These are phyloP conservation scores for Probosciger aterrimus DNA, from an alignment of 2,113 vertebrate genomes.

Conservation along the genomic window DNA sequence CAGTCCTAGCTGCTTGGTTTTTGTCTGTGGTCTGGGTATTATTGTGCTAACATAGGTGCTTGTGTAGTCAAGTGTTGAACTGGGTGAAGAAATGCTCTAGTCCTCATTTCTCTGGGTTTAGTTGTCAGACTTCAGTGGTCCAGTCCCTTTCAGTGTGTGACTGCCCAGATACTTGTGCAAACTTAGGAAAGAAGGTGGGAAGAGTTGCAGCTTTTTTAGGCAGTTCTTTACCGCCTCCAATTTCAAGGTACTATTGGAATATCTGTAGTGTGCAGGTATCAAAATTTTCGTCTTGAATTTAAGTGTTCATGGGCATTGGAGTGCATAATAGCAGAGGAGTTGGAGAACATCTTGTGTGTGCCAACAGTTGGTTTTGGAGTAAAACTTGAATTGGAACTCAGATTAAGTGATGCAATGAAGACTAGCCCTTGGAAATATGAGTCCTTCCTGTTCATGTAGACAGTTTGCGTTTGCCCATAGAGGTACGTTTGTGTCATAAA, in stretches of 20 bases:
- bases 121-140: not conserved
- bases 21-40: not conserved
- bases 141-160: not conserved
- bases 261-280: not conserved
- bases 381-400: not conserved
- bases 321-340: not conserved
- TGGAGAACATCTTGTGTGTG: not conserved
- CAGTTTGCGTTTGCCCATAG: not conserved
- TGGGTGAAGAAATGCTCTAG: not conserved
- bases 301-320: not conserved
- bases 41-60: not conserved
- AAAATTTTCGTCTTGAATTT: not conserved
- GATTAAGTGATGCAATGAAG: not conserved
- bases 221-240: not conserved
- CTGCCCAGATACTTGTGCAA: not conserved
- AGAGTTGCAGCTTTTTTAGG: not conserved
- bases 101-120: not conserved
- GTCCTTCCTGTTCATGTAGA: not conserved
- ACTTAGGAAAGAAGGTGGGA: not conserved
- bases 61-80: not conserved
- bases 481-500: not conserved
- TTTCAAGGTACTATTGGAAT: not conserved
- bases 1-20: not conserved
- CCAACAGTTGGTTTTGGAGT: not conserved
- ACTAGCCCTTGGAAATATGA: not conserved